Percentiles rank a stretch among this genome's conserved stretches.
Conservation (phyloP, 1,140 invertebrate species). For the Portunus trituberculatus region DNA sequence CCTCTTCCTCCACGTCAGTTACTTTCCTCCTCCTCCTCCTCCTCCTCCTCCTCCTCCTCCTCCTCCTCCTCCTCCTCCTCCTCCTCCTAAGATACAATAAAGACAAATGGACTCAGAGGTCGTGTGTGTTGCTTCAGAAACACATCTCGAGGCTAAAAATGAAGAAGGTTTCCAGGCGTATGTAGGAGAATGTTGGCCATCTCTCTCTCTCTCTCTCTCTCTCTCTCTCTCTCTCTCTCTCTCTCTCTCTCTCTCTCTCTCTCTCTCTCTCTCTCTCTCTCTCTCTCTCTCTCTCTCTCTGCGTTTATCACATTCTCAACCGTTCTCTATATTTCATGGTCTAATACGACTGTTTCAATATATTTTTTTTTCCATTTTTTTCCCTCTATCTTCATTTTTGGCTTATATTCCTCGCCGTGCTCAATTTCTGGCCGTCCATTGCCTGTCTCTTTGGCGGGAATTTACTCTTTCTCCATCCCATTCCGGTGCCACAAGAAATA, state of each 20-base stretch:
- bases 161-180: too few relatives aligned
- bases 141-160: too few relatives aligned
- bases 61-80: too few relatives aligned
- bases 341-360: not conserved
- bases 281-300: conserved; percentile 40
- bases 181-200: too few relatives aligned
- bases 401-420: not conserved
- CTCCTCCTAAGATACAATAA: too few relatives aligned
- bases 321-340: not conserved
- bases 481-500: not conserved
- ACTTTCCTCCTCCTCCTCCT: too few relatives aligned
- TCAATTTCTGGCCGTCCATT: not conserved
- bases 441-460: not conserved
- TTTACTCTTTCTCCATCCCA: not conserved
- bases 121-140: too few relatives aligned
- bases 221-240: too few relatives aligned
- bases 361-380: not conserved
- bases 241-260: too few relatives aligned
- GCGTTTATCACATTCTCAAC: not conserved
- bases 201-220: not conserved
- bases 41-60: too few relatives aligned
- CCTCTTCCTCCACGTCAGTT: not conserved
- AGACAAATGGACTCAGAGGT: too few relatives aligned
- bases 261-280: not conserved
- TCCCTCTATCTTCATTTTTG: not conserved